Evolutionary conservation across 1,140 invertebrate genomes (phyloP).

Genomic region (Nebria ingens): DNA sequence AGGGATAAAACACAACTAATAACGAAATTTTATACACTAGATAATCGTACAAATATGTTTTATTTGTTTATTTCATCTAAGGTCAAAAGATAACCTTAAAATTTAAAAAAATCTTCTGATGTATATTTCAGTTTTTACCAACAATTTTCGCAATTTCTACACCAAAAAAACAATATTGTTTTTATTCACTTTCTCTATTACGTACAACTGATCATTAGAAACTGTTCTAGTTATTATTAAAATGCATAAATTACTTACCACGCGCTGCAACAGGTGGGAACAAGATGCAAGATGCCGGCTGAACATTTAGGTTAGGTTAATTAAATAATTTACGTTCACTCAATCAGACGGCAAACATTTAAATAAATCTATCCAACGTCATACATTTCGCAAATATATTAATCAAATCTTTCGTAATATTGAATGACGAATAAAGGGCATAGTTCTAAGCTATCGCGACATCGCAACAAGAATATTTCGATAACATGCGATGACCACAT

Average conservation of each 20-base stretch:
- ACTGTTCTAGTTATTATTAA: too few relatives aligned
- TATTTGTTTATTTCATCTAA: too few relatives aligned
- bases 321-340: neutral
- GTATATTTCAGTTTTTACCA: too few relatives aligned
- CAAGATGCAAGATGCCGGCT: neutral
- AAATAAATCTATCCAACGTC: neutral
- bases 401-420: neutral
- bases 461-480: neutral
- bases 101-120: too few relatives aligned
- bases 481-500: neutral
- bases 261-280: neutral
- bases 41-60: too few relatives aligned
- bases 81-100: too few relatives aligned
- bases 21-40: too few relatives aligned
- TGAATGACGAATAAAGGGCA: neutral
- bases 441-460: neutral
- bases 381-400: neutral
- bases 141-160: too few relatives aligned
- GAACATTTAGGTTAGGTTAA: conserved; percentile 1
- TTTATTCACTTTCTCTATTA: too few relatives aligned
- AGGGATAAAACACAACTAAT: too few relatives aligned
- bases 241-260: conserved; percentile 1
- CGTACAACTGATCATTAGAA: too few relatives aligned
- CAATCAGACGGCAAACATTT: neutral
- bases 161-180: too few relatives aligned